These are phyloP conservation scores for Pachyuromys duprasi DNA, from an alignment of 2,797 vertebrate species.

Conservation along the genomic window DNA sequence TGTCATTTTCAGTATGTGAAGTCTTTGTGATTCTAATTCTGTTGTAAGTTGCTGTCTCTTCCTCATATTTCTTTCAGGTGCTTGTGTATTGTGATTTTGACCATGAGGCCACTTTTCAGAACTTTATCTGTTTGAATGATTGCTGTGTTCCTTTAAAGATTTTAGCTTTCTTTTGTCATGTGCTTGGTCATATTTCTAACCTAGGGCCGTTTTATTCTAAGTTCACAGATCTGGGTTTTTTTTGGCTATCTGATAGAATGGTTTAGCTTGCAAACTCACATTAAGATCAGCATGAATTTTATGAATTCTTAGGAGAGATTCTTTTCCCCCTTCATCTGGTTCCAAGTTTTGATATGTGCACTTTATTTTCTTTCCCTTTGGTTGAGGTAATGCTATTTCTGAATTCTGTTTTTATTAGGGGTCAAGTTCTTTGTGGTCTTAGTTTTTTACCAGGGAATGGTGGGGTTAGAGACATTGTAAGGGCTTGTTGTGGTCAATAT, in stretches of 20 bases:
- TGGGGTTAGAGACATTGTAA: not conserved
- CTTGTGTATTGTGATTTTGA: conserved; percentile 4
- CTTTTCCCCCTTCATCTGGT: conserved; percentile 32
- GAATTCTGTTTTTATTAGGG: not conserved
- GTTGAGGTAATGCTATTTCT: not conserved
- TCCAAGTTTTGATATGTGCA: conserved; percentile 58
- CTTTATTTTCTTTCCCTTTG: conserved; percentile 51
- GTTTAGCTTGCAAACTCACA: conserved; percentile 45
- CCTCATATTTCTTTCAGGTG: not conserved
- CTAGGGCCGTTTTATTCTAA: not conserved
- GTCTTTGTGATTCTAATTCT: not conserved
- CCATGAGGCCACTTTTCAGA: conserved; percentile 11
- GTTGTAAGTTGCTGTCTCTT: not conserved
- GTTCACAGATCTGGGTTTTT: not conserved
- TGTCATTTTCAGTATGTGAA: not conserved
- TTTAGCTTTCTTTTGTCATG: conserved; percentile 3
- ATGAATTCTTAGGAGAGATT: conserved; percentile 58
- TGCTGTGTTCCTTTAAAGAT: conserved; percentile 26
- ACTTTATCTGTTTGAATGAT: not conserved
- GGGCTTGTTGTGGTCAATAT: not conserved
- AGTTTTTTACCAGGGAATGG: not conserved
- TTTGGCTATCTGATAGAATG: not conserved
- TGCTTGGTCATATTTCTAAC: conserved; percentile 1
- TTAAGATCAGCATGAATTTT: conserved; percentile 59
- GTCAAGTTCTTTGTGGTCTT: not conserved